These are phyloP conservation scores for Drosophila mayri DNA, from an alignment of 1,140 invertebrate species.

Conservation along the genomic window DNA sequence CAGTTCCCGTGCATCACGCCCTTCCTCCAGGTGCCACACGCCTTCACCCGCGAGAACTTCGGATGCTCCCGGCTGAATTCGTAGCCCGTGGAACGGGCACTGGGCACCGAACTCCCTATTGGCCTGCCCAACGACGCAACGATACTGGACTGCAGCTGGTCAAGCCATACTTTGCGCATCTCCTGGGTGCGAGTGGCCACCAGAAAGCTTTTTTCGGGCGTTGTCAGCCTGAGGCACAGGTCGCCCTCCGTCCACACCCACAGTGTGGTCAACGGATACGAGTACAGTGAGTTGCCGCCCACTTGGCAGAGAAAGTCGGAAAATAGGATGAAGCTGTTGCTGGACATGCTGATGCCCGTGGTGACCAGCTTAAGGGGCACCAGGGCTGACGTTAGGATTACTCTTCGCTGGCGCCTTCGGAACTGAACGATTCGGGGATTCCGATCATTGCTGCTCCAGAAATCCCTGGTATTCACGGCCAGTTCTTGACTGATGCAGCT, in stretches of 20 bases:
- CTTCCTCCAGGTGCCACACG: slow-evolving; percentile 91
- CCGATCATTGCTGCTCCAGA: slow-evolving; percentile 75
- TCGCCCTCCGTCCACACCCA: slow-evolving; percentile 90
- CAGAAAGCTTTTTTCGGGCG: slow-evolving; percentile 91
- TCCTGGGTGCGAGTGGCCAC: slow-evolving; percentile 88
- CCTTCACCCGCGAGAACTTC: slow-evolving; percentile 91
- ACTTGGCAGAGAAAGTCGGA: slow-evolving; percentile 91
- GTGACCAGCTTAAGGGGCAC: slow-evolving; percentile 88
- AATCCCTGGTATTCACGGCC: slow-evolving; percentile 79
- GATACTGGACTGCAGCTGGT: slow-evolving; percentile 88
- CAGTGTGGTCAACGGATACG: slow-evolving; percentile 89
- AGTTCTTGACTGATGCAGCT: slow-evolving; percentile 79
- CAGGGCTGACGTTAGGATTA: slow-evolving; percentile 91
- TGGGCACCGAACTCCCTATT: slow-evolving; percentile 87
- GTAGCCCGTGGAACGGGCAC: slow-evolving; percentile 89
- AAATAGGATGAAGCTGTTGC: slow-evolving; percentile 90
- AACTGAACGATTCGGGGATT: slow-evolving; percentile 64
- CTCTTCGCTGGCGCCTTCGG: slow-evolving; percentile 86
- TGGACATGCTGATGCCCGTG: slow-evolving; percentile 86
- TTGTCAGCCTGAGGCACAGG: slow-evolving; percentile 87
- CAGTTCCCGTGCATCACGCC: slow-evolving; percentile 93
- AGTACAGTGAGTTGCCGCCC: slow-evolving; percentile 86
- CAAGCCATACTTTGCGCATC: slow-evolving; percentile 93
- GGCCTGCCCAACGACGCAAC: slow-evolving; percentile 87
- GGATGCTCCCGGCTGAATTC: slow-evolving; percentile 89